Conservation (phyloP, 1,140 invertebrate species). For the Heliconius hewitsoni region DNA sequence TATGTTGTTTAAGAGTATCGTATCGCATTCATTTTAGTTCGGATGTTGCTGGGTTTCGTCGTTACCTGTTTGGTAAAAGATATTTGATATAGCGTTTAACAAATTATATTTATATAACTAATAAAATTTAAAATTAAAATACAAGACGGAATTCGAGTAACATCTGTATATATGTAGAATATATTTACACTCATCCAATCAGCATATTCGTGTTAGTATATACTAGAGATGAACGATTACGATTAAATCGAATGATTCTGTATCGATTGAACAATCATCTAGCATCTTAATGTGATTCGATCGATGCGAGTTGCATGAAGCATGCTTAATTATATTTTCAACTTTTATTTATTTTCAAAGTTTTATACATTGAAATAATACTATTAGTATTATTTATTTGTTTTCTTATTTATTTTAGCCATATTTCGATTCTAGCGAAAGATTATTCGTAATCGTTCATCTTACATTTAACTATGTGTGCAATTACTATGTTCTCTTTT, state of each 20-base stretch:
- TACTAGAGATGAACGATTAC: not conserved
- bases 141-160: conserved; percentile 12
- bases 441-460: conserved; percentile 15
- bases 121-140: not conserved
- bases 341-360: not conserved
- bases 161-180: conserved; percentile 13
- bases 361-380: not conserved
- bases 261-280: not conserved
- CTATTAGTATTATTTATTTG: not conserved
- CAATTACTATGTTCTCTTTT: conserved; percentile 75
- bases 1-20: conserved; percentile 32
- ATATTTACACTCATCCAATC: conserved; percentile 30
- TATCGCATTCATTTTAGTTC: conserved; percentile 41
- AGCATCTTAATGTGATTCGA: not conserved
- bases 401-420: not conserved
- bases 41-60: not conserved
- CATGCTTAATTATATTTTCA: not conserved
- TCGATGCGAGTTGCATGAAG: not conserved
- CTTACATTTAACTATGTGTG: conserved; percentile 63
- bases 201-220: conserved; percentile 37
- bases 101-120: conserved; percentile 34
- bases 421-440: not conserved
- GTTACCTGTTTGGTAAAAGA: not conserved
- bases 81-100: not conserved
- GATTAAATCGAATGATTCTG: not conserved